Conservation (phyloP, 1,140 invertebrate genomes). For the Cherax quadricarinatus region DNA sequence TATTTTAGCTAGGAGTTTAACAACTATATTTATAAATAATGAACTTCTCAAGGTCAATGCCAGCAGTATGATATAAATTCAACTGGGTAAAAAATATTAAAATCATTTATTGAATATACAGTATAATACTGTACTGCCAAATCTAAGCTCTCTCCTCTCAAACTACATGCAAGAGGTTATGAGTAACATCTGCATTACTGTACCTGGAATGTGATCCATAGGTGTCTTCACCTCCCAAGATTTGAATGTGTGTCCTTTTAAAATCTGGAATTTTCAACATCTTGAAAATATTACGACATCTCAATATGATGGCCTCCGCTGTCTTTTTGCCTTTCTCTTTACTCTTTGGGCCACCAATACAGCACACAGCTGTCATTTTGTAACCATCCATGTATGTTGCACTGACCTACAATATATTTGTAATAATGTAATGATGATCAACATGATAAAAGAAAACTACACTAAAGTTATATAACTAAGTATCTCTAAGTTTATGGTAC, state of each 20-base stretch:
- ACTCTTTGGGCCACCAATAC: constrained; percentile 77
- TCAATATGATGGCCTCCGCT: constrained; percentile 78
- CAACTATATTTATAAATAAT: no score
- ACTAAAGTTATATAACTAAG: no score
- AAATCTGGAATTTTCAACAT: constrained; percentile 77
- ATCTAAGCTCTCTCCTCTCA: no score
- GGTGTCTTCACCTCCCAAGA: constrained; percentile 78
- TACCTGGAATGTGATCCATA: constrained; percentile 77
- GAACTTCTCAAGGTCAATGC: no score
- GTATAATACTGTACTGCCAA: no score
- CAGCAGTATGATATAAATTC: no score
- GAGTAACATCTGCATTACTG: background rate
- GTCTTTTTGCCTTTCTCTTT: constrained; percentile 78
- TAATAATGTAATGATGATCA: background rate
- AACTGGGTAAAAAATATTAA: no score
- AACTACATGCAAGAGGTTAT: no score
- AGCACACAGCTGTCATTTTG: constrained; percentile 77
- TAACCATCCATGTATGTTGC: constrained; percentile 76
- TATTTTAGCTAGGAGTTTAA: no score
- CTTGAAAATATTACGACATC: constrained; percentile 77
- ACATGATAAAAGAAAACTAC: no score
- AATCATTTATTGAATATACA: no score
- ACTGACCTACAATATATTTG: constrained; percentile 75
- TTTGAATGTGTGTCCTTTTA: constrained; percentile 76
- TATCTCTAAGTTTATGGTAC: no score